Conservation (phyloP, 2,888 invertebrate genomes). For the Lutraria lutraria region DNA sequence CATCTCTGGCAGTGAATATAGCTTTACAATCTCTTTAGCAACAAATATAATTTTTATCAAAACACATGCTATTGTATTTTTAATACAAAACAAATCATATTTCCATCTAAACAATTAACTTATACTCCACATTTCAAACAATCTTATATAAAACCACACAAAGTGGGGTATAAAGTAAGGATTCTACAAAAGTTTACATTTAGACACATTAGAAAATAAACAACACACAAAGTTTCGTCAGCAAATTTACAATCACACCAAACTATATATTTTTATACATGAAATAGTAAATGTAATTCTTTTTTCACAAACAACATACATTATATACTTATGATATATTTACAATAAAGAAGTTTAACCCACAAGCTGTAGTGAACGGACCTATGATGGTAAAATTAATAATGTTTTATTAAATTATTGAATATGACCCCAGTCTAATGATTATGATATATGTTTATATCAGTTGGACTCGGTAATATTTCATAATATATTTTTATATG, state of each 20-base stretch:
- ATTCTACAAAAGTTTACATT: background rate
- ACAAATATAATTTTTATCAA: constrained; percentile 28
- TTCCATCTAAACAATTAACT: background rate
- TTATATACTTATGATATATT: background rate
- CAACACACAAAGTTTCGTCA: background rate
- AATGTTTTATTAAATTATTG: no score
- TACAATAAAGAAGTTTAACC: background rate
- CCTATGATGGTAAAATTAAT: no score
- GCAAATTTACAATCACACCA: constrained; percentile 2
- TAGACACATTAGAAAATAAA: background rate
- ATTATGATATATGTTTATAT: no score
- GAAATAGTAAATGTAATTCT: background rate
- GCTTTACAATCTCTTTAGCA: constrained; percentile 36
- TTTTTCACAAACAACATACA: constrained; percentile 16
- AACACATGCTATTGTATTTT: constrained; percentile 30
- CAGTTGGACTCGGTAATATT: no score
- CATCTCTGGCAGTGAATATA: constrained; percentile 42
- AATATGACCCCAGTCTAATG: no score
- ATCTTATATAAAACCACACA: background rate
- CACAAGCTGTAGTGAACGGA: no score
- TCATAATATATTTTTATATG: no score
- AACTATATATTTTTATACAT: background rate
- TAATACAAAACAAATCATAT: constrained; percentile 24
- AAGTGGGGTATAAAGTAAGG: background rate
- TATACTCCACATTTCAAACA: background rate